These are phyloP conservation scores for Tragelaphus buxtoni DNA, from an alignment of 2,113 vertebrate genomes.

Conservation along the genomic window DNA sequence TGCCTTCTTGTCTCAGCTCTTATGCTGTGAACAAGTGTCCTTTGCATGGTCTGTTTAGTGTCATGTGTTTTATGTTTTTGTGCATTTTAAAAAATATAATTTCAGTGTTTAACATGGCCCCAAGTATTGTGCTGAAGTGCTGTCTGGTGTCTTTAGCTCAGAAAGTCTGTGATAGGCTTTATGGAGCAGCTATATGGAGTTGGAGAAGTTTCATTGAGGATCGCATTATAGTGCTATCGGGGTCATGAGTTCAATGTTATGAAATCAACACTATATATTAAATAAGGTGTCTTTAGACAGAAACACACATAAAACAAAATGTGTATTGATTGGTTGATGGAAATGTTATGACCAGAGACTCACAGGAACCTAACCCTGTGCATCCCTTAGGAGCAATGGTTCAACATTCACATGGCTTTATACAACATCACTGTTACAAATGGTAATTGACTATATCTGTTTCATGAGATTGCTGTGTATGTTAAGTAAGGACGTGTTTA, in stretches of 20 bases:
- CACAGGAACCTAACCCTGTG: background rate
- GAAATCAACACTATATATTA: background rate
- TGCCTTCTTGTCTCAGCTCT: background rate
- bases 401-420: background rate
- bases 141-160: background rate
- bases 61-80: background rate
- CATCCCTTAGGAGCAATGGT: background rate
- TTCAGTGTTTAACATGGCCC: background rate
- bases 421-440: background rate
- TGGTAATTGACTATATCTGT: background rate
- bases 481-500: background rate
- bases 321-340: background rate
- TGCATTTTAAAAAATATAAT: background rate
- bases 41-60: background rate
- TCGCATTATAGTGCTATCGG: background rate
- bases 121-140: background rate
- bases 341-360: background rate
- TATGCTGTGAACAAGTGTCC: background rate
- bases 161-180: background rate
- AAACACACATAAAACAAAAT: background rate
- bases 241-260: background rate
- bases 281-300: background rate
- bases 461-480: background rate
- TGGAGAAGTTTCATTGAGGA: background rate
- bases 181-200: background rate